These are phyloP conservation scores for Trichonephila clavipes DNA, from an alignment of 1,140 invertebrate species.

Conservation along the genomic window DNA sequence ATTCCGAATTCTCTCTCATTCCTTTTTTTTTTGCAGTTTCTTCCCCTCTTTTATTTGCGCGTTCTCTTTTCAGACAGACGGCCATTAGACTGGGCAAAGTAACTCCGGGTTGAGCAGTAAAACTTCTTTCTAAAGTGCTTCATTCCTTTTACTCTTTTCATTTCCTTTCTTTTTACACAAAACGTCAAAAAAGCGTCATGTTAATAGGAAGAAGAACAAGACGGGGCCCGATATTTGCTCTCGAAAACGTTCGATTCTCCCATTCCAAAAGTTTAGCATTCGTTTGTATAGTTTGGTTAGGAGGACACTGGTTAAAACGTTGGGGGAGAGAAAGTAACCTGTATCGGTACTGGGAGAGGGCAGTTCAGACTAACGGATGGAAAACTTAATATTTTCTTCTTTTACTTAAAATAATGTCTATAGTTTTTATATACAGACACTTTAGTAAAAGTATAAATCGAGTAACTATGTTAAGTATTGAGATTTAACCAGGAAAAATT, in stretches of 20 bases:
- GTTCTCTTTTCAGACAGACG: constrained; percentile 5
- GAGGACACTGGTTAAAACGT: no score
- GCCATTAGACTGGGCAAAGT: constrained; percentile 45
- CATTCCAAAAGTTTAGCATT: not conserved
- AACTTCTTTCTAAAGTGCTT: constrained; percentile 55
- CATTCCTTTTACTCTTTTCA: not conserved
- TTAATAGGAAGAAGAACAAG: constrained; percentile 10
- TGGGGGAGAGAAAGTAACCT: no score
- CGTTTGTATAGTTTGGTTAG: no score
- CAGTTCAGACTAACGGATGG: no score
- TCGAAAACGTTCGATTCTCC: not conserved
- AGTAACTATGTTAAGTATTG: no score
- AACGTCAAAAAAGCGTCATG: constrained; percentile 12
- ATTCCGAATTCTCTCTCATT: constrained; percentile 9
- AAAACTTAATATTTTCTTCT: no score
- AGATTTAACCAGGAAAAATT: no score
- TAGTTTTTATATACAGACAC: no score
- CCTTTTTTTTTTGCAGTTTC: not conserved
- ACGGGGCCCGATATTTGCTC: not conserved
- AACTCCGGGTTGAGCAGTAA: constrained; percentile 15
- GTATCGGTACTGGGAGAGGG: no score
- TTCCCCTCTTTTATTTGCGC: constrained; percentile 5
- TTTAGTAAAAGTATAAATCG: no score
- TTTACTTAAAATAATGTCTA: no score
- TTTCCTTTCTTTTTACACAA: not conserved